Evolutionary conservation across 2,888 invertebrate species (phyloP), one percentile per base, ranked within the genome.

Genomic region (Campoplex capitator): DNA sequence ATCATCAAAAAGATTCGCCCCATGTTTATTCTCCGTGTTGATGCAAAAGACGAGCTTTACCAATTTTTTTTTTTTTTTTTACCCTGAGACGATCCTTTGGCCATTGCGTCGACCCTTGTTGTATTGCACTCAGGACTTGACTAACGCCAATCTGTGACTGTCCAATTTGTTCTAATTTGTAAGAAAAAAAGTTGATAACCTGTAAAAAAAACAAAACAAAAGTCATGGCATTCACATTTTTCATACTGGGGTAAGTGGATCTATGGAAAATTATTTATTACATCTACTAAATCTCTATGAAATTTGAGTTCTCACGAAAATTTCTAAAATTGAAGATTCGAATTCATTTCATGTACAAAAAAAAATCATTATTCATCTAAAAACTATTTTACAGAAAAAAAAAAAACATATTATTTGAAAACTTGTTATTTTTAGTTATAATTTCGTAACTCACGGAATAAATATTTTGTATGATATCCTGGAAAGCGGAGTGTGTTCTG

Each of bases 381-480:
- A 18, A 51, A 18, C 45, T 79, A 38, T 35, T 48, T 8, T 75
- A 35, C 71, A 16, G 38, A 68, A 38, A n/a, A 56, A 74, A 35
- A n/a, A 18, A 2, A 6, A 16, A 51, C 6, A 7, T 32, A 13
- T 16, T 16, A 3, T 13, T 18, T 0, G 48, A 11, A 16, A n/a
- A 73, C 8, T 74, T 58, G 9, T 42, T 42, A 0, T 23, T 42
- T 18, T 38, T 23, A 11, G 23, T 23, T 9, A 65, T 82, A 48
- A 35, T 51, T 67, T 32, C 8, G 23, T 16, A 28, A 92, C 95
- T 95, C 92, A 99, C 98, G 95, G 98, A 97, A 93, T 99, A 98
- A 88, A 99, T 98, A 93, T 99, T 99, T 95, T 98, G 98, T 88
- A 99, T 97, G 85, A 99, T 97, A 94, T 98, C 98, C 94, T 98